Percentiles rank a stretch among this genome's conserved stretches.
Conservation (phyloP, 1,140 invertebrate species). For the Anastrepha obliqua region DNA sequence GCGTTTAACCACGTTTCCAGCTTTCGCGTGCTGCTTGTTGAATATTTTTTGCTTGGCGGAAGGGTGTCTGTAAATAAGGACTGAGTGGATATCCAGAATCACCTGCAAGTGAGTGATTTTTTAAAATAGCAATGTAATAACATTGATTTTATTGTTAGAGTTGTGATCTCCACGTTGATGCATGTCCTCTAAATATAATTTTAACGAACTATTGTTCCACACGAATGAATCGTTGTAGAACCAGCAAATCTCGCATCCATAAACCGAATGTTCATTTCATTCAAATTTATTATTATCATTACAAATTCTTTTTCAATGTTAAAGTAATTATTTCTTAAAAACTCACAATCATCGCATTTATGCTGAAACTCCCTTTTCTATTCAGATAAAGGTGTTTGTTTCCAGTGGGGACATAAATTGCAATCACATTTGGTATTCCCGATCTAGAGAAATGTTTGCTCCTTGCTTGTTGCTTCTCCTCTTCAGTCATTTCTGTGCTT, state of each 20-base stretch:
- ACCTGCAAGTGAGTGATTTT: background rate
- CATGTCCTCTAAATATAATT: background rate
- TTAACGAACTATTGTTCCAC: slow-evolving; percentile 19
- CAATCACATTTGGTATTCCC: slow-evolving; percentile 21
- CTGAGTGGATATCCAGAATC: background rate
- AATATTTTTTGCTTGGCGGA: background rate
- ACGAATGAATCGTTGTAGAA: slow-evolving; percentile 52
- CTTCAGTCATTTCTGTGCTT: background rate
- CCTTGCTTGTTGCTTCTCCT: background rate
- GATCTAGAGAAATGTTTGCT: background rate
- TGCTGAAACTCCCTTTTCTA: slow-evolving; percentile 14
- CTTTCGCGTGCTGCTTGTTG: background rate
- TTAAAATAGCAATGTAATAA: background rate
- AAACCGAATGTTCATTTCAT: slow-evolving; percentile 14
- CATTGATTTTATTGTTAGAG: background rate
- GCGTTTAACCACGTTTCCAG: background rate
- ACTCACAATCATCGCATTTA: slow-evolving; percentile 52
- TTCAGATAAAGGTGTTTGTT: slow-evolving; percentile 20
- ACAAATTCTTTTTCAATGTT: background rate
- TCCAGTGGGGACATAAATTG: background rate
- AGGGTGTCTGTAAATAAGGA: slow-evolving; percentile 3
- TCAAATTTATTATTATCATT: too few relatives aligned
- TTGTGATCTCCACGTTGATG: background rate
- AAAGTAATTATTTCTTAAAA: background rate
- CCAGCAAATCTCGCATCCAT: slow-evolving; percentile 52